Conservation (phyloP, 2,888 invertebrate genomes). For the Byasa hedistus region DNA sequence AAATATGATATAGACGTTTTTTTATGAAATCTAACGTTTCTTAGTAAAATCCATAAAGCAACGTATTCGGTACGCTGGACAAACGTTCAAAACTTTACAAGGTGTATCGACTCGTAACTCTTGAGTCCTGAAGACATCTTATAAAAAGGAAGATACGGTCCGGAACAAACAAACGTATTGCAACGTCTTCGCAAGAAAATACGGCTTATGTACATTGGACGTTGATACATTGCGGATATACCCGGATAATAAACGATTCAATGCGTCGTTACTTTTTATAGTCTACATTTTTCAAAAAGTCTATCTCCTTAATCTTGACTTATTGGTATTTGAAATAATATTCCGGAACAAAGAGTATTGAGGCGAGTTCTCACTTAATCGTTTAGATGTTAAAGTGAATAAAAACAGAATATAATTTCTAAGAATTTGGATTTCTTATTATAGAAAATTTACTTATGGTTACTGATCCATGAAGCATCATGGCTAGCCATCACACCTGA, state of each 20-base stretch:
- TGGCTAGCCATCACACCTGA: too few relatives aligned
- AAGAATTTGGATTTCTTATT: neutral
- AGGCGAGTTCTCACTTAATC: neutral
- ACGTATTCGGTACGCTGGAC: conserved; percentile 26
- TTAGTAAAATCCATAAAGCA: neutral
- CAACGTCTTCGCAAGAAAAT: conserved; percentile 56
- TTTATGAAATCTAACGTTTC: too few relatives aligned
- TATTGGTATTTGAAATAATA: conserved; percentile 18
- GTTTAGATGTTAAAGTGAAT: neutral
- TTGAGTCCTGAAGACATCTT: conserved; percentile 51
- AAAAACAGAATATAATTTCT: too few relatives aligned
- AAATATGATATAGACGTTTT: too few relatives aligned
- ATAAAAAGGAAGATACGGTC: conserved; percentile 64
- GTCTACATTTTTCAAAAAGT: conserved; percentile 28
- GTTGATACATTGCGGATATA: conserved; percentile 50
- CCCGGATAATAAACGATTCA: conserved; percentile 37
- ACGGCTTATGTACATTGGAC: conserved; percentile 49
- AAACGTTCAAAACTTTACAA: conserved; percentile 50
- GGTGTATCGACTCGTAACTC: conserved; percentile 58
- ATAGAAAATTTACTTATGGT: too few relatives aligned
- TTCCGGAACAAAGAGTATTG: neutral
- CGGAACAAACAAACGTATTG: conserved; percentile 69
- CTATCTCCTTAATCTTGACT: conserved; percentile 22
- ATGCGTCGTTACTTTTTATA: conserved; percentile 31
- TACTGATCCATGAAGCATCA: too few relatives aligned